These are phyloP conservation scores for Lepidochitona cinerea DNA, from an alignment of 2,888 invertebrate genomes.

Conservation along the genomic window DNA sequence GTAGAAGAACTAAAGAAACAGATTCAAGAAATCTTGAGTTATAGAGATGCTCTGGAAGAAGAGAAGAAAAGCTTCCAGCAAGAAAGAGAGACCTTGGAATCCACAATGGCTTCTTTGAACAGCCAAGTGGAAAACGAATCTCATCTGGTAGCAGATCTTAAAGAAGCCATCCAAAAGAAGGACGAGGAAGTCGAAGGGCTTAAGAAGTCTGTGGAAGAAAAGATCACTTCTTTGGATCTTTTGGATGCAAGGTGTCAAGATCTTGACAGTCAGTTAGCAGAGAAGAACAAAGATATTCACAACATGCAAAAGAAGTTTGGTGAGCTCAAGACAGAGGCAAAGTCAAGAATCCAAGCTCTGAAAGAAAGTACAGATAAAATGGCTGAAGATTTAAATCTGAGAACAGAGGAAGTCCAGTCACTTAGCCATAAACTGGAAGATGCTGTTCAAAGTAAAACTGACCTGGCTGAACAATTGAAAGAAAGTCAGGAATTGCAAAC, in stretches of 20 bases:
- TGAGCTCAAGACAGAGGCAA: constrained; percentile 48
- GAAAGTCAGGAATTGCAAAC: constrained; percentile 32
- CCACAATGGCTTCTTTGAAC: constrained; percentile 22
- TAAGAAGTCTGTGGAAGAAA: constrained; percentile 10
- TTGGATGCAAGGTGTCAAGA: constrained; percentile 11
- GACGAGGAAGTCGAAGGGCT: constrained; percentile 10
- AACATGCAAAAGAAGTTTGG: constrained; percentile 40
- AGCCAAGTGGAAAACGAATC: constrained; percentile 22
- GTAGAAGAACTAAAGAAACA: neutral
- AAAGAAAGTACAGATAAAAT: constrained; percentile 36
- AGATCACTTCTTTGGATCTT: neutral
- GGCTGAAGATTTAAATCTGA: constrained; percentile 3
- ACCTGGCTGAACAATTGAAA: constrained; percentile 35
- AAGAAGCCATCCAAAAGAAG: neutral
- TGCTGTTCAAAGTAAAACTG: neutral
- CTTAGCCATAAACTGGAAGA: neutral
- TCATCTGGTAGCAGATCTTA: neutral
- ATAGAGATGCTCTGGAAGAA: constrained; percentile 24
- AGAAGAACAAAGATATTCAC: constrained; percentile 22
- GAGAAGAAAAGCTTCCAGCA: constrained; percentile 30
- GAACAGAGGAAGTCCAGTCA: constrained; percentile 8
- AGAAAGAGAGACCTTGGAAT: constrained; percentile 35
- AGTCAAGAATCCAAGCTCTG: constrained; percentile 45
- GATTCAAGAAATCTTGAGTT: constrained; percentile 18
- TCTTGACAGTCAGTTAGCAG: constrained; percentile 13